These are phyloP conservation scores for Akabosia matsudoensis DNA, from an alignment of 1,140 invertebrate species.

Conservation along the genomic window DNA sequence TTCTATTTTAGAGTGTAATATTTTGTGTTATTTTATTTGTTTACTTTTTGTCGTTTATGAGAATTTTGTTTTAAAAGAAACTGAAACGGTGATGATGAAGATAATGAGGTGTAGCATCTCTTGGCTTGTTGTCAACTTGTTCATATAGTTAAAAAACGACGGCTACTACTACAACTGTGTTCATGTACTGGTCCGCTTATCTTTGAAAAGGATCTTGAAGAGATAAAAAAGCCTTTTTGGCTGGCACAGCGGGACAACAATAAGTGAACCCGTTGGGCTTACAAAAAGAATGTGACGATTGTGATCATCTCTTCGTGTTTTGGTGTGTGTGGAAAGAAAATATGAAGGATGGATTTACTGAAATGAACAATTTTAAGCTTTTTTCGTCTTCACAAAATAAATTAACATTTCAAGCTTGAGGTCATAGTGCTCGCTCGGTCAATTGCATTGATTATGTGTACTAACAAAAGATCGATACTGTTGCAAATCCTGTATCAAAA, in stretches of 20 bases:
- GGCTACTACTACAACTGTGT: not conserved
- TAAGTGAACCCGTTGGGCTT: not conserved
- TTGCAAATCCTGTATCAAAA: no score
- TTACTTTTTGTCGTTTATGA: not conserved
- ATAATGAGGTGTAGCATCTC: not conserved
- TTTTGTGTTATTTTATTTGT: not conserved
- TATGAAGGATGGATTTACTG: no score
- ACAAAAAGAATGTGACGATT: not conserved
- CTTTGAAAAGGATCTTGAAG: not conserved
- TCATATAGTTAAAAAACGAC: not conserved
- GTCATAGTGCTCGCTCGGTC: no score
- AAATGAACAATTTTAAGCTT: no score
- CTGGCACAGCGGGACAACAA: conserved; percentile 6
- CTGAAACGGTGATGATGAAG: not conserved
- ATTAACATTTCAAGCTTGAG: no score
- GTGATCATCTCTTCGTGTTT: not conserved
- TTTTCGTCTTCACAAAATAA: no score
- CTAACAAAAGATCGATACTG: no score
- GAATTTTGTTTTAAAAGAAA: not conserved
- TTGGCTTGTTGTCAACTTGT: conserved; percentile 3
- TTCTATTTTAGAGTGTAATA: not conserved
- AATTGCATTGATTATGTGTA: no score
- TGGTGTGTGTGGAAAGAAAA: no score
- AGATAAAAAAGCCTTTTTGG: not conserved
- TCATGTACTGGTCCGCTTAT: not conserved